phyloP scores from a whole-genome alignment of 1,140 invertebrate genomes.

The Gryllus bimaculatus region DNA sequence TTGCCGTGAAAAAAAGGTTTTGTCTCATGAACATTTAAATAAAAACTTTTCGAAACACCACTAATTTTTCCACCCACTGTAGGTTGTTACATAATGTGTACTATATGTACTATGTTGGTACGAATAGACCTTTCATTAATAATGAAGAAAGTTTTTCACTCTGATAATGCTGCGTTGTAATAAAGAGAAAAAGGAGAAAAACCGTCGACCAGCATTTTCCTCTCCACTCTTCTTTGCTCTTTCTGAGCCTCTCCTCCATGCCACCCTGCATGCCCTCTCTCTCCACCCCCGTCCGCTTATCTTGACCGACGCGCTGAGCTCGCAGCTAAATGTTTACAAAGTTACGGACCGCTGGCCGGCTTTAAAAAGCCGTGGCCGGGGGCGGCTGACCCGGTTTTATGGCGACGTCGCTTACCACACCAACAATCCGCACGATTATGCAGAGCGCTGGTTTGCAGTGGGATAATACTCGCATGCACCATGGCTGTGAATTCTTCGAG shows the following conservation, averaged over 20 bases:
- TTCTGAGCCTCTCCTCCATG: background rate
- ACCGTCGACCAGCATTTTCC: background rate
- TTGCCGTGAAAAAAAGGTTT: too few species aligned
- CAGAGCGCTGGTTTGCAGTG: background rate
- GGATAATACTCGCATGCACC: background rate
- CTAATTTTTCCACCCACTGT: too few species aligned
- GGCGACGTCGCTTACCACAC: background rate
- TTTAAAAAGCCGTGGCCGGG: background rate
- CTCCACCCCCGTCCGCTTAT: background rate
- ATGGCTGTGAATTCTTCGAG: background rate
- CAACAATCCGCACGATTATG: background rate
- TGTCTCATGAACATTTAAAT: too few species aligned
- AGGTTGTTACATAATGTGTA: too few species aligned
- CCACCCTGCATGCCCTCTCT: background rate
- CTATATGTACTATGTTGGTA: too few species aligned
- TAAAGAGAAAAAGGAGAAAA: too few species aligned
- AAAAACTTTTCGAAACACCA: too few species aligned
- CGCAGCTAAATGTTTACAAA: background rate
- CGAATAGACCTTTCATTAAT: too few species aligned
- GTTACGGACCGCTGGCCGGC: background rate
- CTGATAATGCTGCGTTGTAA: too few species aligned
- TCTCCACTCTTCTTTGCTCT: background rate
- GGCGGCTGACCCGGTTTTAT: background rate
- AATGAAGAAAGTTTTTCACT: too few species aligned
- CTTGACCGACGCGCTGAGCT: background rate